These are phyloP conservation scores for Proisotoma minuta DNA, from an alignment of 2,888 invertebrate species.

Conservation along the genomic window DNA sequence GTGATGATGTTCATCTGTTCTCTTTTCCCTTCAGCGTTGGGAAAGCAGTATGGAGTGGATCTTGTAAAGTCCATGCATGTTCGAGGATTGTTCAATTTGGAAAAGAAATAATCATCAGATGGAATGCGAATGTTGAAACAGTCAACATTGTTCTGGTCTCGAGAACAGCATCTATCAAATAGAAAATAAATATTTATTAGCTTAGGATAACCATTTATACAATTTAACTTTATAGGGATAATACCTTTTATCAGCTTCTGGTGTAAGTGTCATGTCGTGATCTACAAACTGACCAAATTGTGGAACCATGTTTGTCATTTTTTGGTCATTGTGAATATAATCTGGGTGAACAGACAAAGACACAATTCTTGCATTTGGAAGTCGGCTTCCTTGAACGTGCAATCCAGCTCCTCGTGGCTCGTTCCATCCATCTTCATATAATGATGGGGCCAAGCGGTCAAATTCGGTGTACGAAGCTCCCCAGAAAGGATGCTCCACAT, in stretches of 20 bases:
- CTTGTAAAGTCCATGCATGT: constrained; percentile 44
- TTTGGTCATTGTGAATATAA: constrained; percentile 37
- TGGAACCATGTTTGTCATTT: constrained; percentile 46
- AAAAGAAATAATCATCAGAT: constrained; percentile 39
- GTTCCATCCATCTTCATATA: constrained; percentile 45
- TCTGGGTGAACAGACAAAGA: constrained; percentile 45
- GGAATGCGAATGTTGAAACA: constrained; percentile 38
- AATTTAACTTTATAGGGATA: no score
- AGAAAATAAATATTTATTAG: no score
- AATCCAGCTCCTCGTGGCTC: constrained; percentile 46
- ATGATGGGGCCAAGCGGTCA: constrained; percentile 42
- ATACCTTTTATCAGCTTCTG: constrained; percentile 38
- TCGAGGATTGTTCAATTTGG: constrained; percentile 26
- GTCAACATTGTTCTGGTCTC: constrained; percentile 31
- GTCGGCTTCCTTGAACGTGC: constrained; percentile 32
- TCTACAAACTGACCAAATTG: constrained; percentile 46
- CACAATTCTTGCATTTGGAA: constrained; percentile 44
- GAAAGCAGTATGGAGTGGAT: constrained; percentile 43
- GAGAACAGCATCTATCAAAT: constrained; percentile 33
- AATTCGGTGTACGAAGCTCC: constrained; percentile 44
- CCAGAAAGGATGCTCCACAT: constrained; percentile 40
- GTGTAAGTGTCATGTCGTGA: constrained; percentile 46
- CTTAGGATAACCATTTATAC: no score
- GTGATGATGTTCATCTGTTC: constrained; percentile 45
- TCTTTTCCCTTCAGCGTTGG: constrained; percentile 35